Conservation (phyloP, 92 coral and sea anemone genomes). For the Palythoa heliodiscus region DNA sequence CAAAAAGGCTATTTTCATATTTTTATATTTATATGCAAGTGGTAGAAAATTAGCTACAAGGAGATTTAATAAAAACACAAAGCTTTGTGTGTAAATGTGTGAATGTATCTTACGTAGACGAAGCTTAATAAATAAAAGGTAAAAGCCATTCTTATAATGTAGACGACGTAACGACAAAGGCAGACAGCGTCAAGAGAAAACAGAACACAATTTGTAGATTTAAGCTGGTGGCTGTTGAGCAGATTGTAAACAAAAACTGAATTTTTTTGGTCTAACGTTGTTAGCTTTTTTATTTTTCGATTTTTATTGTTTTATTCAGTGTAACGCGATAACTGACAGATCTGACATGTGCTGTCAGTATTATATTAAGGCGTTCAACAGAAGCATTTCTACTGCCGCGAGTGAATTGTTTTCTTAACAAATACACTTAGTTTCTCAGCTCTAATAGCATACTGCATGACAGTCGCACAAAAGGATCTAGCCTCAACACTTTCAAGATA, state of each 20-base stretch:
- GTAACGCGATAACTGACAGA: background rate
- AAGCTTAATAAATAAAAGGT: too few species aligned
- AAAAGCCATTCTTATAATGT: too few species aligned
- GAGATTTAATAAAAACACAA: too few species aligned
- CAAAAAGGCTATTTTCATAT: too few species aligned
- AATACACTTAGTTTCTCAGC: background rate
- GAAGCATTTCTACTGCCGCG: background rate
- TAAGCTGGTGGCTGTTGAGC: background rate
- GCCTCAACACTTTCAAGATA: too few species aligned
- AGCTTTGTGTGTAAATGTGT: too few species aligned
- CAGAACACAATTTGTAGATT: background rate
- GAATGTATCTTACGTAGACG: too few species aligned
- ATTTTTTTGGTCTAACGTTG: background rate
- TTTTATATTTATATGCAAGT: too few species aligned
- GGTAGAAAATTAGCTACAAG: too few species aligned
- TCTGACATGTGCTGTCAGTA: conserved; percentile 13
- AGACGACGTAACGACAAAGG: background rate
- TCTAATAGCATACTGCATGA: background rate
- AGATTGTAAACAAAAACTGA: conserved; percentile 1
- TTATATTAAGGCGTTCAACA: background rate
- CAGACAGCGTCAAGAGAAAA: background rate
- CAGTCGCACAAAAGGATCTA: too few species aligned
- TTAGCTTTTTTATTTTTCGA: background rate
- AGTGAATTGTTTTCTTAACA: background rate
- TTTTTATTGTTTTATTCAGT: background rate